A percentile compares a stretch with the other conserved stretches of the same genome.
Conservation (phyloP, 2,888 invertebrate genomes). For the Chymomyza fuscimana region DNA sequence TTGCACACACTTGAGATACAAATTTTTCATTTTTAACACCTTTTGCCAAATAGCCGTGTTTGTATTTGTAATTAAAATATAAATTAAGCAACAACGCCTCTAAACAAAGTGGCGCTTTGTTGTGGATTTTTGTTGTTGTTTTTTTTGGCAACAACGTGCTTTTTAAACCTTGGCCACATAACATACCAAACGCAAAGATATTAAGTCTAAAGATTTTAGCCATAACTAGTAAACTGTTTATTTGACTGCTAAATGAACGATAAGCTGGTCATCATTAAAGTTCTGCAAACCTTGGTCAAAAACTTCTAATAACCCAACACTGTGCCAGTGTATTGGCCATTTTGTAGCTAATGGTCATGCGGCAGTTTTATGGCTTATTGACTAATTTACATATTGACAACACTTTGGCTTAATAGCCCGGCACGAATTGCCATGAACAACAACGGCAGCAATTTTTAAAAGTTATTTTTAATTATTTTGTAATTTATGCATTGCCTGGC, state of each 20-base stretch:
- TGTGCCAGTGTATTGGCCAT: slow-evolving; percentile 5
- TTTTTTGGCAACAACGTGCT: not conserved
- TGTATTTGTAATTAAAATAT: slow-evolving; percentile 51
- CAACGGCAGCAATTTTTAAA: slow-evolving; percentile 19
- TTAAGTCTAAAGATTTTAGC: not conserved
- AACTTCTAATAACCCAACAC: not conserved
- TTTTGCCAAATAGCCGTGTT: slow-evolving; percentile 25
- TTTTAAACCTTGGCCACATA: slow-evolving; percentile 42
- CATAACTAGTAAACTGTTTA: slow-evolving; percentile 21
- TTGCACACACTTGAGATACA: not conserved
- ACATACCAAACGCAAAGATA: slow-evolving; percentile 15
- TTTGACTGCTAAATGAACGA: slow-evolving; percentile 40
- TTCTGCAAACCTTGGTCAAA: slow-evolving; percentile 5
- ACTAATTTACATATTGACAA: slow-evolving; percentile 57
- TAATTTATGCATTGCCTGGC: slow-evolving; percentile 8
- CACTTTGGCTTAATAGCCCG: no score
- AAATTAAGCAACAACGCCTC: slow-evolving; percentile 49
- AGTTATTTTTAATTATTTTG: slow-evolving; percentile 40
- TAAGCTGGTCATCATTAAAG: slow-evolving; percentile 44
- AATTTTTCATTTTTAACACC: slow-evolving; percentile 48
- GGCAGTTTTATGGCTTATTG: slow-evolving; percentile 41
- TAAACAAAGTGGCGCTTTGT: slow-evolving; percentile 49
- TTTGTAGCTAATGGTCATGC: slow-evolving; percentile 9
- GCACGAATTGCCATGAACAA: slow-evolving; percentile 35
- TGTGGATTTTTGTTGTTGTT: not conserved